These are phyloP conservation scores for Laticauda laticaudata DNA, from an alignment of 2,113 vertebrate species.

Conservation along the genomic window DNA sequence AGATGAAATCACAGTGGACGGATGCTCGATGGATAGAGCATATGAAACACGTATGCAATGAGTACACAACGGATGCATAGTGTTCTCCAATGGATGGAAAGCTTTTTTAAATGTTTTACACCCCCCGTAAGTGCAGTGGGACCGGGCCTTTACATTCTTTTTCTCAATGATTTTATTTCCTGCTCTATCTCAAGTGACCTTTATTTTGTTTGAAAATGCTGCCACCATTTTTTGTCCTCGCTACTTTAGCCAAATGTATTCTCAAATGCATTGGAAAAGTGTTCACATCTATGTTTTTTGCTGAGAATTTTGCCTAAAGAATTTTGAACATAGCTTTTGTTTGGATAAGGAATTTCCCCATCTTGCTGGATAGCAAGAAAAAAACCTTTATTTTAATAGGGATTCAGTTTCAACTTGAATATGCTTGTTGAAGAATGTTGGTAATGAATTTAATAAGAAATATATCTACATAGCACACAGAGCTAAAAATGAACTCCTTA, in stretches of 20 bases:
- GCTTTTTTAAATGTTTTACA: too few species aligned
- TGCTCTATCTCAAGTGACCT: background rate
- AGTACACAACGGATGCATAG: too few species aligned
- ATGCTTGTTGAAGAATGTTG: background rate
- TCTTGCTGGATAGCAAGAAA: background rate
- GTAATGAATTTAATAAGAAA: background rate
- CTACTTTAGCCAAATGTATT: background rate
- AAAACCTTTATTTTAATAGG: background rate
- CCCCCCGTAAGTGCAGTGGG: too few species aligned
- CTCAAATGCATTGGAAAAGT: background rate
- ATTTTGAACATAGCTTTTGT: background rate
- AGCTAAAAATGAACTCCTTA: background rate
- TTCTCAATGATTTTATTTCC: background rate
- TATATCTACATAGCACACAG: background rate
- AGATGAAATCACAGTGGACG: too few species aligned
- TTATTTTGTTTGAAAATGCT: background rate
- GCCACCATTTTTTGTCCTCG: background rate
- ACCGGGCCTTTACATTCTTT: background rate
- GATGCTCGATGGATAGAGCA: too few species aligned
- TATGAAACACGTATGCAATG: too few species aligned
- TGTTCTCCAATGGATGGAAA: too few species aligned
- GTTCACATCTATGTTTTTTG: background rate
- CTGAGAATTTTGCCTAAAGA: background rate
- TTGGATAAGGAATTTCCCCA: background rate
- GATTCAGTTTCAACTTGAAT: background rate